Base-by-base conservation (phyloP, 1,140 invertebrate species). In the Hermatobates lingyangjiaoensis region DNA sequence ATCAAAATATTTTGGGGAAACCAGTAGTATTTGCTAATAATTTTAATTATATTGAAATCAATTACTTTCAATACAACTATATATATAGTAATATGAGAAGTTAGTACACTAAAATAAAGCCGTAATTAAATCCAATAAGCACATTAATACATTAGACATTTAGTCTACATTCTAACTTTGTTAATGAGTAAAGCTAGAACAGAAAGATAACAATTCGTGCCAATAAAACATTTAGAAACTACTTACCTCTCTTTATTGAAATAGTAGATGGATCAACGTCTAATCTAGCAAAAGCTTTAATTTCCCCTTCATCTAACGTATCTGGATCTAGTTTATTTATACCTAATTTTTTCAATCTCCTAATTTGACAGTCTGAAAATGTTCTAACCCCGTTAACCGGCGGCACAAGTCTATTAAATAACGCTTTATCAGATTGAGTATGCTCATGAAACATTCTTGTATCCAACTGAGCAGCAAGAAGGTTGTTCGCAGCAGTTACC, bases 401-500 rank as follows among this genome's bases (percentile, higher is more conserved):
- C 3, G 83, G 94, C 34, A 94, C 89, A 2, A 99, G 69, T 39
- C 95, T 73, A 56, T 85, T 79, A 59, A 81, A 99, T 0, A 99
- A 67, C 0, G 79, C 87, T 48, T 82, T 72, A 62, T 97, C 89
- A 26, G 74, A 73, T 66, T 98, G 95, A 0, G 80, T 84, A 0
- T 79, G 68, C 67, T 99, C 96, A 65, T 99, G 95, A 69, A 97
- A 98, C 60, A 94, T 91, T 60, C 94, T 74, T 1, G 93, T 84
- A 66, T 97, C 93, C 58, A 92, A 72, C 62, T 90, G 84, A 2
- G 94, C 94, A 20, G 95, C 92, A 1, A 98, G 66, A 4, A 99
- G 71, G 71, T 99, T 99, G 68, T 98, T 97, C 5, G 96, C 95
- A 3, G 92, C 93, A 1, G 87, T 87, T 3, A 99, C 85, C 0